Percentiles rank a stretch among this genome's conserved stretches.
phyloP scores from a whole-genome alignment of 2,113 vertebrate species.

The Hippotragus niger region DNA sequence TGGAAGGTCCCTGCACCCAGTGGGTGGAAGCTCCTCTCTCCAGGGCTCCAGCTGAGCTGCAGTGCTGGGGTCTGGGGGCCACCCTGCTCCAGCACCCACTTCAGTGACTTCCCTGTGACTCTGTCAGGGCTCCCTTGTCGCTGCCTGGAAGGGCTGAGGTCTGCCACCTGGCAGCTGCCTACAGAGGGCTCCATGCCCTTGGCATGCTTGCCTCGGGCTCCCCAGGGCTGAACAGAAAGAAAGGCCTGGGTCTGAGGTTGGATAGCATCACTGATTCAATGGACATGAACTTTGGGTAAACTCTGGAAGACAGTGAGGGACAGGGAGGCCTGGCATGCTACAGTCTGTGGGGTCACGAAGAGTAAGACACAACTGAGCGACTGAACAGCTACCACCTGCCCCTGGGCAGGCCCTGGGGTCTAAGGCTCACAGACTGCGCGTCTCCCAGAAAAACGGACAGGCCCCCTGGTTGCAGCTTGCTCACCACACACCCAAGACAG shows the following conservation, averaged over 20 bases:
- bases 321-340: background rate
- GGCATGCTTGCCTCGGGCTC: background rate
- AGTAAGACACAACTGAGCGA: background rate
- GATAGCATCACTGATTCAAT: background rate
- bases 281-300: background rate
- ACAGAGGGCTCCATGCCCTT: background rate
- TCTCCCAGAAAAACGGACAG: background rate
- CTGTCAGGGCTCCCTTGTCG: background rate
- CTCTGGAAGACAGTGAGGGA: background rate
- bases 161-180: background rate
- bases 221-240: background rate
- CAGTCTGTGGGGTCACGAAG: accelerated
- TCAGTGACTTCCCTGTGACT: background rate
- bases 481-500: background rate
- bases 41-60: background rate
- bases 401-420: background rate
- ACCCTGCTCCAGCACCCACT: accelerated
- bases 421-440: background rate
- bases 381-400: background rate
- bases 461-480: background rate
- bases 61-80: background rate
- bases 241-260: background rate
- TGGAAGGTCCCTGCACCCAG: no score
- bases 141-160: background rate
- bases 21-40: no score